Evolutionary conservation across 2,888 invertebrate genomes (phyloP), one percentile per base, ranked within the genome.

Genomic region (Teinopalpus imperialis): DNA sequence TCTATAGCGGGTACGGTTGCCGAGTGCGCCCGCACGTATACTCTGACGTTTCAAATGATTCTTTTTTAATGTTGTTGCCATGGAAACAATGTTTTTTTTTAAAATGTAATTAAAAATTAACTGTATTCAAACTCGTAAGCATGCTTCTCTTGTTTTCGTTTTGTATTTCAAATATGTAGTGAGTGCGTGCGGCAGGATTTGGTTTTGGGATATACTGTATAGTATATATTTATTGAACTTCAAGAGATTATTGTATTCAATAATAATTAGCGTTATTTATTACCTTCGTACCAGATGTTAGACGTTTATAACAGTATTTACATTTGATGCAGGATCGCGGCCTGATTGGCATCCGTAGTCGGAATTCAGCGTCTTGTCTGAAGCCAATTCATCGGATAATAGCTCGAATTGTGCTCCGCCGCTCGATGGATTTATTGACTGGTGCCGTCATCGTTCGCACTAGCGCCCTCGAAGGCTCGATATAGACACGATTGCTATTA

Each of bases 321-420:
- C 23, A 43, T 24, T 49, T 32, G 35, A 40, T 51, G 39, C 35
- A 13, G 41, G 30, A 49, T 48, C 36, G 36, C 32, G 37, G 42
- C 31, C 53, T 54, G 57, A 60, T 53, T 55, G 65, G 68, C 60
- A 68, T 71, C 61, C 65, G 57, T 63, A 56, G 59, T 46, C 48
- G 70, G 70, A 70, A 70, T 77, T 63, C 61, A 56, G 52, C 53
- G 59, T 61, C 64, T 66, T 61, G 66, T 65, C 61, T 64, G 50
- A 47, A 61, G 61, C 57, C 68, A 63, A 68, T 62, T 69, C 61
- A 59, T 58, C 56, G 58, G 58, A 58, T 66, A 67, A 68, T 69
- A 68, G 58, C 52, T 65, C 42, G 56, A 56, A 64, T 61, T 64
- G 65, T 57, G 49, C 52, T 43, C 53, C 50, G 48, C 53, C 52